Conservation (phyloP, 1,140 invertebrate species). For the Leptopilina clavipes region DNA sequence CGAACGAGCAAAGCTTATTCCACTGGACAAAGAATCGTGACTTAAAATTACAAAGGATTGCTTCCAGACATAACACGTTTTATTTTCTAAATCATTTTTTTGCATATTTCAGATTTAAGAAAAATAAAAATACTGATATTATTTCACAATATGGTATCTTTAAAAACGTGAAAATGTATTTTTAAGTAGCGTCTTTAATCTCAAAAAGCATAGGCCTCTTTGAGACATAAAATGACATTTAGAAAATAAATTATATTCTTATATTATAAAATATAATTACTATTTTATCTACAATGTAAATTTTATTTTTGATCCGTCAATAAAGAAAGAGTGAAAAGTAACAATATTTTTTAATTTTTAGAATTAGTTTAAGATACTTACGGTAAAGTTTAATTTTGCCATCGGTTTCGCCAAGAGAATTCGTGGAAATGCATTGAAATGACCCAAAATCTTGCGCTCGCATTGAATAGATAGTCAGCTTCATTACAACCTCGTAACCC, state of each 20-base stretch:
- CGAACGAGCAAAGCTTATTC: conserved; percentile 52
- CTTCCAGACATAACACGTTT: conserved; percentile 19
- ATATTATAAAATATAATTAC: no score
- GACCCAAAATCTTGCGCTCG: conserved; percentile 77
- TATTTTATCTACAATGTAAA: no score
- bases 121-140: no score
- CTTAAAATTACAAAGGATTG: conserved; percentile 33
- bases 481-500: conserved; percentile 77
- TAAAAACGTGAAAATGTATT: no score
- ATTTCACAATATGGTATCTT: no score
- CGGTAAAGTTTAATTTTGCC: conserved; percentile 78
- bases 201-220: no score
- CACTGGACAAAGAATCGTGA: conserved; percentile 48
- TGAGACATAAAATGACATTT: no score
- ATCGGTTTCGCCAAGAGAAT: conserved; percentile 78
- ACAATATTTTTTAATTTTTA: conserved; percentile 15
- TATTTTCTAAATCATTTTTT: not conserved
- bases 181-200: no score
- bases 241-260: no score
- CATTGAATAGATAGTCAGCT: conserved; percentile 77
- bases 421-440: conserved; percentile 79
- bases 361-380: conserved; percentile 66
- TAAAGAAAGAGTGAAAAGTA: no score
- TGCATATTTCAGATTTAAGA: no score
- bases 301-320: no score